Evolutionary conservation across 2,888 invertebrate species (phyloP), one percentile per base, ranked within the genome.

Genomic region (Neocrepidodera transversa): DNA sequence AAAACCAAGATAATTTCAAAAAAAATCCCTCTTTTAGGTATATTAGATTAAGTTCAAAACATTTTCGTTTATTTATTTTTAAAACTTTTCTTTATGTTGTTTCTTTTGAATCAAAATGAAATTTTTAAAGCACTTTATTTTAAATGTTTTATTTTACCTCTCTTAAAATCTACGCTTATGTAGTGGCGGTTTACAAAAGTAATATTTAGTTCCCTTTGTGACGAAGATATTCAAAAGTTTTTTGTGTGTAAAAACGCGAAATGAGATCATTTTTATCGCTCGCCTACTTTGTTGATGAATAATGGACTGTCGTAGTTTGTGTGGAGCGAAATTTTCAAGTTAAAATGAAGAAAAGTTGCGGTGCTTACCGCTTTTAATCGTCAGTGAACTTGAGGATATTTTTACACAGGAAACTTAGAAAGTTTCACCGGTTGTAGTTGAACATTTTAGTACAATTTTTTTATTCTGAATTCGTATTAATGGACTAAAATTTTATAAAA

Each of bases 321-420:
- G 23, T 43, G 48, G 35, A 40, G 45, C 48, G 51, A 48, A 45
- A 56, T 60, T 54, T 35, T 52, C 26, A 56, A 60, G 55, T 60
- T 60, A 40, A 60, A 60, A 56, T 60, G 56, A 56, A 60, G 60
- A 48, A 56, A 47, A 56, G 60, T 56, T 55, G 32, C 35, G 20
- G 32, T 28, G 38, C 47, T 53, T 47, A 13, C 56, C 48, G 48
- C 51, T 55, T 56, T 56, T 50, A 51, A 60, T 60, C 40, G 56
- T 18, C 13, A 20, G 20, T 47, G 36, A 49, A 36, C 58, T 59
- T 23, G 16, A 23, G 32, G 16, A 48, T 58, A n/a, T n/a, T n/a
- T 48, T 53, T 52, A 45, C 11, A 47, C 26, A 11, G 26, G 43
- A 28, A 40, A 18, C 17, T 8, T 17, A 8, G 40, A 14, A n/a